These are phyloP conservation scores for Lepisosteus oculatus DNA, from an alignment of 2,113 vertebrate genomes.

Conservation along the genomic window DNA sequence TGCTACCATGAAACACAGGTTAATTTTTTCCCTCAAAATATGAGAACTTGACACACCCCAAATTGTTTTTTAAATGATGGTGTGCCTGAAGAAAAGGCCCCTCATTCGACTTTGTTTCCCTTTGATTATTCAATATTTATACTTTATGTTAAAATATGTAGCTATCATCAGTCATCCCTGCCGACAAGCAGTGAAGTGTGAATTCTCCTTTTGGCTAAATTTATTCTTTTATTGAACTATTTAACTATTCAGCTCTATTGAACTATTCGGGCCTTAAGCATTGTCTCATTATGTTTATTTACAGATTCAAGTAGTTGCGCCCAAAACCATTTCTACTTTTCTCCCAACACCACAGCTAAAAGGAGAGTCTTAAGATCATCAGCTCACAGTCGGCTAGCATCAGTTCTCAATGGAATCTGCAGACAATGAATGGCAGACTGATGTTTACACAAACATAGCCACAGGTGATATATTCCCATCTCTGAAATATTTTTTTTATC, in stretches of 20 bases:
- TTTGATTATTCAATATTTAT: conserved; percentile 8
- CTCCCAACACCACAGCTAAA: conserved; percentile 1
- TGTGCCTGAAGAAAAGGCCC: too few relatives aligned
- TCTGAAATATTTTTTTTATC: too few relatives aligned
- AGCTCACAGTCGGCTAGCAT: too few relatives aligned
- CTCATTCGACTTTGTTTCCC: too few relatives aligned
- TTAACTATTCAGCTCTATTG: conserved; percentile 14
- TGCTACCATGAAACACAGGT: too few relatives aligned
- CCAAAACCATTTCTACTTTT: conserved; percentile 20
- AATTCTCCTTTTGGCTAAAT: conserved; percentile 4
- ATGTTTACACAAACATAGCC: too few relatives aligned
- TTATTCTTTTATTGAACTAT: not conserved
- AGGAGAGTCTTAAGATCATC: not conserved
- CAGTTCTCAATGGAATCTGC: too few relatives aligned
- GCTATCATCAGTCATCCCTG: conserved; percentile 10
- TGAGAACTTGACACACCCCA: too few relatives aligned
- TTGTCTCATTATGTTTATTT: conserved; percentile 8
- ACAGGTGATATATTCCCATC: too few relatives aligned
- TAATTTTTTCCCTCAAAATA: too few relatives aligned
- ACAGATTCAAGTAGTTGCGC: conserved; percentile 23
- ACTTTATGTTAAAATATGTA: conserved; percentile 24
- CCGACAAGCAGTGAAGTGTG: conserved; percentile 13
- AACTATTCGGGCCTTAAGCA: conserved; percentile 34
- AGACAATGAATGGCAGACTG: too few relatives aligned
- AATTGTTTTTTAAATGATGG: too few relatives aligned